Conservation (phyloP, 2,888 invertebrate genomes). For the Brenthis daphne region DNA sequence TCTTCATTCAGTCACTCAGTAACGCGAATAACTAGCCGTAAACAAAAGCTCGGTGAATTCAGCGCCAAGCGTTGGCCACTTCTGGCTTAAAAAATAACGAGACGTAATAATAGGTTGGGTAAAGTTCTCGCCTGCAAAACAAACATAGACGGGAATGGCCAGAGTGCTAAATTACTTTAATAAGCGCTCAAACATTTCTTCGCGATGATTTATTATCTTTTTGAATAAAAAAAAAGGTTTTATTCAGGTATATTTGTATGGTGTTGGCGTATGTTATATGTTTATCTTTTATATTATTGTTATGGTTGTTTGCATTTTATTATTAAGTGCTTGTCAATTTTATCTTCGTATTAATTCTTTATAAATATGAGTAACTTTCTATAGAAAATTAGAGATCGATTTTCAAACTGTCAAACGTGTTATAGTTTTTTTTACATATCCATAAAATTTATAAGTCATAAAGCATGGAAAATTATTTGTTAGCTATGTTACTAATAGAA, state of each 20-base stretch:
- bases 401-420: too few relatives aligned
- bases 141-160: constrained; percentile 65
- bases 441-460: too few relatives aligned
- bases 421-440: too few relatives aligned
- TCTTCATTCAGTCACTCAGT: constrained; percentile 30
- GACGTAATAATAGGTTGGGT: constrained; percentile 37
- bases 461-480: too few relatives aligned
- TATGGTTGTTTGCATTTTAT: not conserved
- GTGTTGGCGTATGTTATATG: not conserved
- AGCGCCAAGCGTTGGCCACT: constrained; percentile 57
- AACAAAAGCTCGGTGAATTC: constrained; percentile 36
- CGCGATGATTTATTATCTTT: constrained; percentile 35
- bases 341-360: too few relatives aligned
- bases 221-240: constrained; percentile 22
- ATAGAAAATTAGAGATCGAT: too few relatives aligned
- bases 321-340: too few relatives aligned
- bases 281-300: constrained; percentile 6
- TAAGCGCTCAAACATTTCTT: constrained; percentile 37
- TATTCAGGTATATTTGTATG: not conserved
- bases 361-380: too few relatives aligned
- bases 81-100: constrained; percentile 38
- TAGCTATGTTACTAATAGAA: too few relatives aligned
- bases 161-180: constrained; percentile 57
- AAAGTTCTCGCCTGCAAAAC: constrained; percentile 80
- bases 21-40: constrained; percentile 23